Base-by-base conservation (phyloP, 92 coral and sea anemone genomes). In the Meandrina meandrites region DNA sequence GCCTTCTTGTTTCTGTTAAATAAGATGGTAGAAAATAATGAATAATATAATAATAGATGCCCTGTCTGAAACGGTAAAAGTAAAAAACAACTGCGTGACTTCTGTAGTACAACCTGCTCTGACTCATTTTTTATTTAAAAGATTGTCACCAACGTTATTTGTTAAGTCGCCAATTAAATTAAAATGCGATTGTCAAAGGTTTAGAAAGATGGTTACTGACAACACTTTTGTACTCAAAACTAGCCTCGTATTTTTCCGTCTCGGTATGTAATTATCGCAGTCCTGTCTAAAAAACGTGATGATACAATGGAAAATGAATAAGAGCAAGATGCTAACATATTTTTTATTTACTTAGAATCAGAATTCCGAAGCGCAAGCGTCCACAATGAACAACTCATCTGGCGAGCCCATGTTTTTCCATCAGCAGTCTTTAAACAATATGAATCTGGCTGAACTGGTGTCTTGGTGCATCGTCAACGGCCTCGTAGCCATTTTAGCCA, bases 381-480 rank as follows among this genome's bases (percentile, higher is more conserved):
- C 40, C 21, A 77, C 7, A 64, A 81, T 81, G 85, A 66, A 81
- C 56, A 81, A 81, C 42, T 81, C 85, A 68, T 15, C 76, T 66
- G 71, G 71, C 36, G 27, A 28, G n/a, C 28, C 75, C 84, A 64
- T 17, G 11, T 56, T 53, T 30, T 5, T 17, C 30, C 42, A 22
- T 34, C 58, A 66, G 42, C 28, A 42, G 36, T 27, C n/a, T 30
- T 31, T 28, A 37, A 64, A 18, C 37, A 48, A 68, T 17, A 81
- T 81, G 76, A 37, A 22, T 18, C 57, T 81, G n/a, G 58, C 76
- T 13, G 85, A 66, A 68, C 76, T 81, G 27, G 57, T 81, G 56
- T 22, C 17, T 2, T 81, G 85, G 76, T 81, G 76, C 76, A n/a
- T 30, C 36, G 47, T 81, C 22, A 81, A 81, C 18, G 85, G 85